Base-by-base conservation (phyloP, 2,797 vertebrate species). In the Chrysocyon brachyurus region DNA sequence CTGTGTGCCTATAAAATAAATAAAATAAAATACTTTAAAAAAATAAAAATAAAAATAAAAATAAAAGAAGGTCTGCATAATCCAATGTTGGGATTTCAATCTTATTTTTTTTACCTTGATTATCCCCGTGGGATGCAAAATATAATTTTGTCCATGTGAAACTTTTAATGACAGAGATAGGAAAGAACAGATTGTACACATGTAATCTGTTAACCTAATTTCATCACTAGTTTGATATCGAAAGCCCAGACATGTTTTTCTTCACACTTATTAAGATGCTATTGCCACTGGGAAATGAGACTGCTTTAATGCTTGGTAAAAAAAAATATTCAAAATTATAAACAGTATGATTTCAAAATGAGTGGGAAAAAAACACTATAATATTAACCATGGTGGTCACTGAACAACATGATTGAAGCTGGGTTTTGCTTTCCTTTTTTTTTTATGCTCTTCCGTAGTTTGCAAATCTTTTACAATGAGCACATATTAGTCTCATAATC, bases 211-310 rank as follows among this genome's bases (percentile, higher is more conserved):
- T 94, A 86, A 77, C 46, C 54, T 72, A 81, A 59, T 93, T 81
- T 96, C 83, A 87, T 73, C 72, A 77, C 21, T 89, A 91, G 54
- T 91, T 95, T 78, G 21, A 73, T 91, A 89, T 9, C 63, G 63
- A 83, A 93, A 98, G 70, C 26, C 70, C 79, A 89, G 52, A 79
- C 70, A 77, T 89, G 66, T 72, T 90, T 96, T 87, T 46, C 57
- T 96, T 93, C 94, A 93, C 81, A 78, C 56, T 89, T 82, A 93
- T 73, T 86, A 89, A 93, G 82, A 89, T 96, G 73, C n/a, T 83
- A 87, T 59, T 95, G n/a, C 83, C 46, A 86, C 33, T 75, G 54
- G 56, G 52, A 96, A 93, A 73, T 63, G 46, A 92, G 12, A 91
- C 64, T 2, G 3, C 64, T 84, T 85, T 97, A 88, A 72, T 63